Conservation (phyloP, 2,888 invertebrate genomes). For the Camptogramma bilineatum region DNA sequence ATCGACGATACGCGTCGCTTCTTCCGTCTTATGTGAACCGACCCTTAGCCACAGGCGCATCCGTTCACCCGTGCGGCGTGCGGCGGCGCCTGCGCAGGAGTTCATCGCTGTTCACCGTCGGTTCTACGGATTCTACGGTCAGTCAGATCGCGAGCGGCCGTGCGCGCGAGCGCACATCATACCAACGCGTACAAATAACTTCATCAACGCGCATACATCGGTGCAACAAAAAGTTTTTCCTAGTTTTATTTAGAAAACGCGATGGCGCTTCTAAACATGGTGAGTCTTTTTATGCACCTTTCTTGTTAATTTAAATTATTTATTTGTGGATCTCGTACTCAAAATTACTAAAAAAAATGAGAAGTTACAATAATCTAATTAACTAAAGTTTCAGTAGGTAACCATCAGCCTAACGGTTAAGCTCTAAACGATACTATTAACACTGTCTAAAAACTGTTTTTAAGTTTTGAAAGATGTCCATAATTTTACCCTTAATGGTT, state of each 20-base stretch:
- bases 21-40: too few relatives aligned
- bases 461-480: background rate
- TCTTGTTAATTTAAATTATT: constrained; percentile 12
- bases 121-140: background rate
- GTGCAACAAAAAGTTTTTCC: constrained; percentile 66
- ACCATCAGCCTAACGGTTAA: too few relatives aligned
- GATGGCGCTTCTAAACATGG: constrained; percentile 68
- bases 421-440: too few relatives aligned
- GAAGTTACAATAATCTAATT: too few relatives aligned
- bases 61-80: constrained; percentile 26
- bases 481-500: background rate
- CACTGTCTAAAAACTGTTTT: background rate
- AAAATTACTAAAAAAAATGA: background rate
- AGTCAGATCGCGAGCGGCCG: constrained; percentile 65
- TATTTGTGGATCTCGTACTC: background rate
- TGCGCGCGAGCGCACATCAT: constrained; percentile 64
- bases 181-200: constrained; percentile 38
- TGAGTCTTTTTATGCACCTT: constrained; percentile 56
- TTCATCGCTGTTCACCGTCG: constrained; percentile 42
- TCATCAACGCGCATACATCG: constrained; percentile 43
- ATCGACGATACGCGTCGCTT: too few relatives aligned
- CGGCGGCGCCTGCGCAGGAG: constrained; percentile 38
- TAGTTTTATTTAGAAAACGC: constrained; percentile 73
- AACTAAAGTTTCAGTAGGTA: too few relatives aligned
- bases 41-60: constrained; percentile 33